A percentile compares a stretch with the other conserved stretches of the same genome.
Conservation (phyloP, 2,113 vertebrate species). For the Lepidothrix coronata region DNA sequence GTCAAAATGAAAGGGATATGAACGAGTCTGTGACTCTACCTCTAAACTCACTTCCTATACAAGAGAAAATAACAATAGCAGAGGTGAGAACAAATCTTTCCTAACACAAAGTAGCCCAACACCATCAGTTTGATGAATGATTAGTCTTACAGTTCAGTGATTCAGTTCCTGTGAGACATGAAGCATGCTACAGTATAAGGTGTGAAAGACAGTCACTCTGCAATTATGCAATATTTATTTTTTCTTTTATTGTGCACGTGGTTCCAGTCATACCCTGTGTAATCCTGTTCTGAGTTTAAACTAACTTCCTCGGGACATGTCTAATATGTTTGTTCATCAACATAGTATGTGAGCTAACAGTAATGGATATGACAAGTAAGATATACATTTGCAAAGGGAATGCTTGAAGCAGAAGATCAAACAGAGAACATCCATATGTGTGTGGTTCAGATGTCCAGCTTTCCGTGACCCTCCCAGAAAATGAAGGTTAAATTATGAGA, state of each 20-base stretch:
- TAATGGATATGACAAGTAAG: neutral
- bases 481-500: neutral
- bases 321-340: neutral
- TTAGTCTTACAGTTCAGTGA: neutral
- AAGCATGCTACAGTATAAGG: fast-evolving
- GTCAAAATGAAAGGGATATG: slow-evolving; percentile 39
- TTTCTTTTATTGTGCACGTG: neutral
- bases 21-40: slow-evolving; percentile 27
- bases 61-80: slow-evolving; percentile 58
- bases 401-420: neutral
- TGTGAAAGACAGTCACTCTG: neutral
- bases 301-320: neutral
- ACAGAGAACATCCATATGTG: neutral
- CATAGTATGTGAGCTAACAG: neutral
- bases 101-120: neutral
- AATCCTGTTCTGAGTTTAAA: neutral
- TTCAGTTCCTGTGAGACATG: neutral
- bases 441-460: neutral
- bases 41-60: slow-evolving; percentile 59
- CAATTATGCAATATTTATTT: neutral
- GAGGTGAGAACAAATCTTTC: slow-evolving; percentile 42
- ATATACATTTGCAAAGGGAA: neutral
- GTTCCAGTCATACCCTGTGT: neutral
- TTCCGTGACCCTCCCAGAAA: neutral
- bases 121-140: neutral